Conservation (phyloP, 2,888 invertebrate species). For the Hirtodrosophila histrioides region DNA sequence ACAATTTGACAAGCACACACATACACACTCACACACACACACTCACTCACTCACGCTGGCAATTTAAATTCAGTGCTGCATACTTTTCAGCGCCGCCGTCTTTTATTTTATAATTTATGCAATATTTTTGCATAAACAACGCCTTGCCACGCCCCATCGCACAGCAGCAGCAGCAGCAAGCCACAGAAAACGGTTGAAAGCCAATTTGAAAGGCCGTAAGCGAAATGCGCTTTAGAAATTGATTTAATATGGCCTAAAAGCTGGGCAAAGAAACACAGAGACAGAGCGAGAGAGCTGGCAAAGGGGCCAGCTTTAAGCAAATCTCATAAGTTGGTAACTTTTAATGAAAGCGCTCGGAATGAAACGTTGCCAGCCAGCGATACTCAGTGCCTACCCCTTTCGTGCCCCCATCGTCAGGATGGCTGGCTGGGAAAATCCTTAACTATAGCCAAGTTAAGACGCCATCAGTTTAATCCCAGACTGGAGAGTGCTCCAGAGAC, state of each 20-base stretch:
- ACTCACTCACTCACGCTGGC: slow-evolving; percentile 16
- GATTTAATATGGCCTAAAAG: slow-evolving; percentile 26
- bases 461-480: slow-evolving; percentile 72
- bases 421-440: slow-evolving; percentile 49
- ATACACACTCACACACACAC: slow-evolving; percentile 20
- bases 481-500: slow-evolving; percentile 65
- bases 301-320: slow-evolving; percentile 57
- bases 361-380: too few species aligned
- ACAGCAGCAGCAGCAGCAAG: background rate
- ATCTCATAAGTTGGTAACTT: slow-evolving; percentile 73
- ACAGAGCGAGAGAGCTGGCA: background rate
- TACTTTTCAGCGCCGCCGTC: slow-evolving; percentile 41
- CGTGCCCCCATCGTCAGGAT: slow-evolving; percentile 16
- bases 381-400: slow-evolving; percentile 13
- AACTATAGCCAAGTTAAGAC: slow-evolving; percentile 72
- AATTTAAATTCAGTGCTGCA: slow-evolving; percentile 71
- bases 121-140: slow-evolving; percentile 54
- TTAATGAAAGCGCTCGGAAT: slow-evolving; percentile 56
- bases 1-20: too few species aligned
- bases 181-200: slow-evolving; percentile 21
- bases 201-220: slow-evolving; percentile 40
- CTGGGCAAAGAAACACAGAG: too few species aligned
- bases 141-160: slow-evolving; percentile 23
- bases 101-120: slow-evolving; percentile 52
- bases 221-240: slow-evolving; percentile 39